Percentiles rank a stretch among this genome's conserved stretches.
Conservation (phyloP, 1,140 invertebrate species). For the Rhopalosiphum maidis region DNA sequence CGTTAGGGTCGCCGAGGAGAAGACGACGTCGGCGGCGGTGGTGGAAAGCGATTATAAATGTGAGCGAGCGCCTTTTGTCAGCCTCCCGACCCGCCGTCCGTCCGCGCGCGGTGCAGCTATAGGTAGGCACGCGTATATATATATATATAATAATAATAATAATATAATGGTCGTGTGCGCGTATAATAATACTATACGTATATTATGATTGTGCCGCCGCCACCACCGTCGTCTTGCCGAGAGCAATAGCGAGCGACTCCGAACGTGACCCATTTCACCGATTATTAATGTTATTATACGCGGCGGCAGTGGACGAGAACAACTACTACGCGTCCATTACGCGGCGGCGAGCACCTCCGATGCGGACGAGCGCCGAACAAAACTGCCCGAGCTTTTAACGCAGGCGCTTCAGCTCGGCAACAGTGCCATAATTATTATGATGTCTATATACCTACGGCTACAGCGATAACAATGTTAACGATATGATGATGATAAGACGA, state of each 20-base stretch:
- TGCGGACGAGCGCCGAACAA: neutral
- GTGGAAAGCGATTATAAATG: conserved; percentile 24
- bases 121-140: neutral
- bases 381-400: neutral
- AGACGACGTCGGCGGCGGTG: neutral
- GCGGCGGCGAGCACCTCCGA: neutral
- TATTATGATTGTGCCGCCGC: neutral
- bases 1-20: neutral
- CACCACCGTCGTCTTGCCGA: neutral
- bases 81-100: neutral
- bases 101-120: neutral
- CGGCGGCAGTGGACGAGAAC: neutral
- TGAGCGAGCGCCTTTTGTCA: conserved; percentile 26
- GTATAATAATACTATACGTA: neutral
- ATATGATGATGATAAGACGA: neutral
- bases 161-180: neutral
- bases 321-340: neutral
- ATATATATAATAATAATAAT: neutral
- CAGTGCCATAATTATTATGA: neutral
- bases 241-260: neutral
- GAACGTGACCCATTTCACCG: conserved; percentile 28
- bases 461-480: neutral
- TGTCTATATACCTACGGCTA: too few relatives aligned
- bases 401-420: neutral
- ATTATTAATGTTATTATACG: conserved; percentile 11